Evolutionary conservation across 2,113 vertebrate genomes (phyloP).

Genomic region (Lipotes vexillifer): DNA sequence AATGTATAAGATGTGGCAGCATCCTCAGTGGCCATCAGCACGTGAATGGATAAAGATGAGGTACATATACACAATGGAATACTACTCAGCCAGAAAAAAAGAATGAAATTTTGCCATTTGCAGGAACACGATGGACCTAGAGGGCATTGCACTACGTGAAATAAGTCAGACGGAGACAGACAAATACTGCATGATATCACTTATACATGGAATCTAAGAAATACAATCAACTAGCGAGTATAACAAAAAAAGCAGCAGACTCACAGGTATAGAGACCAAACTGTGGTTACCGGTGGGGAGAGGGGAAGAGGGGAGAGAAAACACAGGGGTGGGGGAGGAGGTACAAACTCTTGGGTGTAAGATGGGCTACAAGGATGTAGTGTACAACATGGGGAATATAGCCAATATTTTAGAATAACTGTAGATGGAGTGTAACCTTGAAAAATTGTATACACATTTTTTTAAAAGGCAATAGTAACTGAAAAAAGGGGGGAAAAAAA

Average conservation of each 20-base stretch:
- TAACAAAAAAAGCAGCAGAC: neutral
- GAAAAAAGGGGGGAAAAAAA: neutral
- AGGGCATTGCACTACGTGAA: neutral
- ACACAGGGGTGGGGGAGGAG: fast-evolving
- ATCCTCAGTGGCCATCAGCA: neutral
- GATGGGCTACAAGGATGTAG: neutral
- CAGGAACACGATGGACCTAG: neutral
- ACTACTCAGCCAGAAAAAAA: neutral
- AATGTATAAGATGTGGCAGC: neutral
- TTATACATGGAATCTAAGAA: neutral
- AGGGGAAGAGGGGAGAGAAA: fast-evolving
- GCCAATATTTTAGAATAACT: neutral
- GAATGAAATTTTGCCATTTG: neutral
- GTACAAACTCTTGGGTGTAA: neutral
- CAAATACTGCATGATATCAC: neutral
- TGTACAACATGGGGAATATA: neutral
- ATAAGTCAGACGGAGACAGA: neutral
- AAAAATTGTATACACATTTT: neutral
- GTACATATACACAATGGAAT: neutral
- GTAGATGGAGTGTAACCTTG: neutral
- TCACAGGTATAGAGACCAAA: neutral
- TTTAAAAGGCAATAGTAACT: neutral
- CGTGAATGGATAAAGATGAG: neutral
- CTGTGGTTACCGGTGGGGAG: no score
- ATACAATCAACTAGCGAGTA: neutral